Base-by-base conservation (phyloP, 2,888 invertebrate genomes). In the Panzeria rudis region DNA sequence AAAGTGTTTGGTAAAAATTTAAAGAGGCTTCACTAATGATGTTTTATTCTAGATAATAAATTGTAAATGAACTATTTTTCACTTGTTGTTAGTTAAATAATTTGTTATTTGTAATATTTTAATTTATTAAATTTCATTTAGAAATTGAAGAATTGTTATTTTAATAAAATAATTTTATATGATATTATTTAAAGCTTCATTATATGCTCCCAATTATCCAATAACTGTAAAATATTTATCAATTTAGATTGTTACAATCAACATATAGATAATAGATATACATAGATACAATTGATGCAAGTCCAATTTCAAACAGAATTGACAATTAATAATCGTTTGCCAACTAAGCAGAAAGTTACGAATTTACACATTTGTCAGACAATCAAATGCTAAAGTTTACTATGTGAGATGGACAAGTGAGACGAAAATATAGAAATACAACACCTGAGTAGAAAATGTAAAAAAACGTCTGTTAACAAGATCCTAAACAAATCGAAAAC, bases 241-340 rank as follows among this genome's bases (percentile, higher is more conserved):
- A 73, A 59, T 68, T 56, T 79, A 59, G 59, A 80, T 54, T 56
- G 44, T 80, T 72, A 66, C 72, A 35, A 25, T 56, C 61, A 62
- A 35, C 23, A 66, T 44, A 52, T 50, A 69, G 38, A 69, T 50
- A 29, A 64, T 73, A 59, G 23, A 47, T 47, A 56, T 23, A 47
- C 35, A 66, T 23, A 72, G 56, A 72, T 44, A 44, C 44, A 81
- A 77, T 73, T 73, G 73, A 78, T 75, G 56, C 68, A 77, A 66
- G 52, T 72, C 20, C 56, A 68, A 54, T 56, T 59, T 83, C 78
- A 72, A 83, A 85, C 86, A 56, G 81, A 86, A 87, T 85, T 85
- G 78, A 66, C 83, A 87, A 86, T 84, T 86, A 86, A n/a, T n/a
- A n/a, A 86, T 86, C 68, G 77, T 81, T 80, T 83, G 85, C 83